Conservation (phyloP, 2,797 vertebrate genomes). For the Propithecus deckenii region DNA sequence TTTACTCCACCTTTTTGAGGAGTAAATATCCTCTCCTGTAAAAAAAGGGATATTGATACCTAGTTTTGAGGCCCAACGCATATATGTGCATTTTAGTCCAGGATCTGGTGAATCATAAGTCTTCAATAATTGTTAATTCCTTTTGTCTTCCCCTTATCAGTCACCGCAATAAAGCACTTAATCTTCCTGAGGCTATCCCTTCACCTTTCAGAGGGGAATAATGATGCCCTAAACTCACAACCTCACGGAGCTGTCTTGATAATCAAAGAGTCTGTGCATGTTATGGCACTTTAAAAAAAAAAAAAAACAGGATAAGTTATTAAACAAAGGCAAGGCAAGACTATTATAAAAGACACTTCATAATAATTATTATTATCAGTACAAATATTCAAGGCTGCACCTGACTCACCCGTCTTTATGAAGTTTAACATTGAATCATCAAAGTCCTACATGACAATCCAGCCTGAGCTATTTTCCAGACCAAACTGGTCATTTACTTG, state of each 20-base stretch:
- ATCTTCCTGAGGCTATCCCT: conserved; percentile 40
- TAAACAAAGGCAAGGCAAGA: conserved; percentile 57
- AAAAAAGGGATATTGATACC: not conserved
- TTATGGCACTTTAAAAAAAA: not conserved
- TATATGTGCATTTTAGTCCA: not conserved
- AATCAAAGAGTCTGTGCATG: conserved; percentile 43
- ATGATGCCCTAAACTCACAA: conserved; percentile 20
- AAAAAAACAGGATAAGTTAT: not conserved
- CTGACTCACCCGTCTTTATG: conserved; percentile 65
- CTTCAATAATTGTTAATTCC: conserved; percentile 34
- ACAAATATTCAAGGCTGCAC: conserved; percentile 51
- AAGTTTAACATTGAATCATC: conserved; percentile 47
- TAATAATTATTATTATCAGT: conserved; percentile 57
- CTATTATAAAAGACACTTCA: conserved; percentile 40
- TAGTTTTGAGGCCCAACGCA: not conserved
- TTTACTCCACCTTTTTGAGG: not conserved
- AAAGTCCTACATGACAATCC: conserved; percentile 29
- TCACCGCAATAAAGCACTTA: conserved; percentile 45
- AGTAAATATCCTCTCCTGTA: not conserved
- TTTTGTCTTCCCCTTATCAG: not conserved
- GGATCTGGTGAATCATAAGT: not conserved
- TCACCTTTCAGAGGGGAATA: conserved; percentile 28
- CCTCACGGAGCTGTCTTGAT: conserved; percentile 27
- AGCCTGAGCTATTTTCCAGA: conserved; percentile 31
- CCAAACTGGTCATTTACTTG: conserved; percentile 4